Evolutionary conservation across 2,113 vertebrate genomes (phyloP).

Genomic region (Pachycephala philippinensis): DNA sequence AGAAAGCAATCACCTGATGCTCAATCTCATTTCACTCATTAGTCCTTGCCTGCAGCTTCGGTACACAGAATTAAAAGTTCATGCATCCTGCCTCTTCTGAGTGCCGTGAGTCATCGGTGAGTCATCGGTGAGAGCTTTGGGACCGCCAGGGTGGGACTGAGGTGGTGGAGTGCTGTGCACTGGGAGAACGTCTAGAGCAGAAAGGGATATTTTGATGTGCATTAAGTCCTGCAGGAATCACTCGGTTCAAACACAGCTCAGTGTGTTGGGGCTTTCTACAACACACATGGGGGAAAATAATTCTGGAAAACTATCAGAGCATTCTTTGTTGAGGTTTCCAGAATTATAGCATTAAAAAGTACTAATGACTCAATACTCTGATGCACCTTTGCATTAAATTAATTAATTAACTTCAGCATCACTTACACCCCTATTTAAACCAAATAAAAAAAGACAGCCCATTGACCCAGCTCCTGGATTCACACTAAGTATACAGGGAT

Average conservation of each 20-base stretch:
- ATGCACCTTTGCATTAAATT: background rate
- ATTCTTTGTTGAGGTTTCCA: background rate
- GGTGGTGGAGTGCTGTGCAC: background rate
- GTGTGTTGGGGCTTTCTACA: background rate
- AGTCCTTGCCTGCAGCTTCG: background rate
- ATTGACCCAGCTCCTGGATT: background rate
- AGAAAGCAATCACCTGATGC: slow-evolving; percentile 4
- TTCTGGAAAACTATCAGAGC: background rate
- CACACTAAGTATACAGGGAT: background rate
- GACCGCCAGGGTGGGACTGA: accelerated
- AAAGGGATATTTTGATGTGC: background rate
- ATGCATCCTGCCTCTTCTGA: background rate
- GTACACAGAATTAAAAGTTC: background rate
- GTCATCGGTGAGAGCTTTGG: background rate
- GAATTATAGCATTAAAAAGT: background rate
- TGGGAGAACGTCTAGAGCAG: background rate
- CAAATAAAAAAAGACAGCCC: background rate
- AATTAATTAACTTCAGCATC: background rate
- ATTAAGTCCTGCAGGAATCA: background rate
- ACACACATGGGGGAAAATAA: accelerated
- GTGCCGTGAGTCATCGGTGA: background rate
- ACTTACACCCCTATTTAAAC: background rate
- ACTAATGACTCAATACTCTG: background rate
- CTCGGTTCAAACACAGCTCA: background rate
- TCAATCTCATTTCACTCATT: slow-evolving; percentile 1